Evolutionary conservation across 2,888 invertebrate species (phyloP), one percentile per base, ranked within the genome.

Genomic region (Boloria euphrosyne): DNA sequence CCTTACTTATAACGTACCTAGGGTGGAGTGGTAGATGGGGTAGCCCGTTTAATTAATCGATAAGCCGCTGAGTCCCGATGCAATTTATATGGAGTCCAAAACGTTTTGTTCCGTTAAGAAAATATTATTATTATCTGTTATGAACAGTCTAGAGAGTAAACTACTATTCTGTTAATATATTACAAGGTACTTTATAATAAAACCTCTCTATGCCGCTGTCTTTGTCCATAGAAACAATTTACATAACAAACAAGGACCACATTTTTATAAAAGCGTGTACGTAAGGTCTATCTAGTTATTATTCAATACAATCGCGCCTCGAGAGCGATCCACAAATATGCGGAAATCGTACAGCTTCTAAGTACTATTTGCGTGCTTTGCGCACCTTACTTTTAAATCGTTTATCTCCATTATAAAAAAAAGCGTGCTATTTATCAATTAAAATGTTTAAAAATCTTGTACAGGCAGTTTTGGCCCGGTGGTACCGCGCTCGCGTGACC

Each of bases 261-360:
- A 52, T 66, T 58, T 64, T 64, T 64, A 57, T 54, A 50, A 57
- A 66, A 58, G 13, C 52, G 53, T 66, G 62, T 44, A 46, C 55
- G 49, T 50, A 50, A 61, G 43, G 58, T 31, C 54, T 61, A 55
- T 50, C 54, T 60, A 61, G 73, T 72, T 77, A 82, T 78, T 76
- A 77, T 70, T 62, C 50, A 53, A 57, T 62, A 62, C 47, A 18
- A 62, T 62, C 66, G 5, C 62, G 58, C 43, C 57, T 46, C 58
- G 58, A 58, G 58, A 58, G 52, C 51, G 31, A 66, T 62, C 46
- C 43, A 53, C 38, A 62, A 66, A 58, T 62, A 66, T 62, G 62
- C 62, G 62, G 66, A 62, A 66, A 62, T 66, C 55, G 13, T 43
- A 55, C 55, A 57, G 60, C 17, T 57, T 47, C 65, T 52, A 27